A percentile compares a stretch with the other conserved stretches of the same genome.
phyloP scores from a whole-genome alignment of 2,797 vertebrate species.

The Gambusia yucatana region DNA sequence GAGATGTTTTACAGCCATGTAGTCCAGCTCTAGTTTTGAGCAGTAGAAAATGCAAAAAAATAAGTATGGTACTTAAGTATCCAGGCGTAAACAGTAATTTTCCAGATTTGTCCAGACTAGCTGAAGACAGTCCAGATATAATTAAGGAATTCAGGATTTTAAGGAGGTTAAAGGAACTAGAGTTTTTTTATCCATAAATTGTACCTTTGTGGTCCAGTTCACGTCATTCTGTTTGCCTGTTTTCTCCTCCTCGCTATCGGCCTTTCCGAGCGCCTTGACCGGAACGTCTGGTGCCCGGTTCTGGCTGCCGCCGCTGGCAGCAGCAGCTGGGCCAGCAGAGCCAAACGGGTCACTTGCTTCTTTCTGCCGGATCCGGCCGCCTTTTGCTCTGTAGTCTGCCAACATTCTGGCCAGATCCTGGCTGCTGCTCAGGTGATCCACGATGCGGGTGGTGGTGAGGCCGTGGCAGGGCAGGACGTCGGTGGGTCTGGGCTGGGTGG shows the following conservation, averaged over 20 bases:
- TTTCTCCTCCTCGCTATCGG: conserved; percentile 89
- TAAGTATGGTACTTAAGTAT: too few relatives aligned
- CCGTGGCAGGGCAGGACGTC: conserved; percentile 89
- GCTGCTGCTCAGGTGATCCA: conserved; percentile 86
- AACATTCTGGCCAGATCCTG: conserved; percentile 90
- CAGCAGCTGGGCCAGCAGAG: conserved; percentile 16
- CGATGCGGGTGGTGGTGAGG: conserved; percentile 88
- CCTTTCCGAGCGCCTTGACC: conserved; percentile 76
- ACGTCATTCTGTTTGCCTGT: conserved; percentile 80
- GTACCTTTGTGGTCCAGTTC: conserved; percentile 90
- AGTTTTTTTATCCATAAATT: neutral
- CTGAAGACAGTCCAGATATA: too few relatives aligned
- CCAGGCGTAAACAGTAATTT: too few relatives aligned
- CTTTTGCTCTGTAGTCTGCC: conserved; percentile 93
- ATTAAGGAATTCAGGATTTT: too few relatives aligned
- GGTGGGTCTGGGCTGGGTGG: conserved; percentile 69
- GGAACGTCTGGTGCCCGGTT: conserved; percentile 58
- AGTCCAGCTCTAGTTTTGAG: too few relatives aligned
- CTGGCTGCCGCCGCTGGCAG: conserved; percentile 35
- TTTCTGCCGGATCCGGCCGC: conserved; percentile 90
- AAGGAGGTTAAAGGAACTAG: neutral
- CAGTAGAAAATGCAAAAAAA: too few relatives aligned
- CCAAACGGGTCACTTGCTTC: conserved; percentile 84
- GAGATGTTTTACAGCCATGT: too few relatives aligned
- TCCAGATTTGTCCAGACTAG: too few relatives aligned